Percentiles rank a stretch among this genome's conserved stretches.
Evolutionary conservation across 2,113 vertebrate species (phyloP).

Genomic region (Leptobrachium ailaonicum): DNA sequence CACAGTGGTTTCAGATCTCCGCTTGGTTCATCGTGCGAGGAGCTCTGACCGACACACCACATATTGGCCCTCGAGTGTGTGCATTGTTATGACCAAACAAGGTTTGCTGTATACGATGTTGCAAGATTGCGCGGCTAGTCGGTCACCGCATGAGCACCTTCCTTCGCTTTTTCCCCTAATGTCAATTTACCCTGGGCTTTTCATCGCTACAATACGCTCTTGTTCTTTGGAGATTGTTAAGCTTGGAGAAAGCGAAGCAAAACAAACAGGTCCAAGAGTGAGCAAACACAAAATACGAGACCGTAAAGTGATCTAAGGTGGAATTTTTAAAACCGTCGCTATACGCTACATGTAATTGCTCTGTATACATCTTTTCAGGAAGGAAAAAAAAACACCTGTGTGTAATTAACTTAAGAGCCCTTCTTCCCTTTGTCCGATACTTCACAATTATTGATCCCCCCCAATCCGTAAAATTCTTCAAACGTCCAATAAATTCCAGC

Average conservation of each 20-base stretch:
- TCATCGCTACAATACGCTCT: not conserved
- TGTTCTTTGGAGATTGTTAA: not conserved
- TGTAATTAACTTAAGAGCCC: not conserved
- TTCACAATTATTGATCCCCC: slow-evolving; percentile 7
- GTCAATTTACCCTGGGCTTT: not conserved
- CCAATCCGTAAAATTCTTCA: not conserved
- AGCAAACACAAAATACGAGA: slow-evolving; percentile 20
- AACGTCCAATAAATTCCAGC: not conserved
- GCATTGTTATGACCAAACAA: not conserved
- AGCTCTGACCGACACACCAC: too few relatives aligned
- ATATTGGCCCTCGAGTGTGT: too few relatives aligned
- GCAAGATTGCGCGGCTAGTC: not conserved
- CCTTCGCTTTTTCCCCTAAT: not conserved
- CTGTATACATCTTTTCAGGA: not conserved
- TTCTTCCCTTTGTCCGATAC: slow-evolving; percentile 7
- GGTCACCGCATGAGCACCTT: not conserved
- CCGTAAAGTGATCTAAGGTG: slow-evolving; percentile 11
- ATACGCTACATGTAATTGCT: not conserved
- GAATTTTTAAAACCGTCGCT: slow-evolving; percentile 2
- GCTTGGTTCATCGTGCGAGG: too few relatives aligned
- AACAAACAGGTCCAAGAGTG: slow-evolving; percentile 8
- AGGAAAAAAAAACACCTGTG: slow-evolving; percentile 23
- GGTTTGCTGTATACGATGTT: not conserved
- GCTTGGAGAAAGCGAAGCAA: slow-evolving; percentile 5
- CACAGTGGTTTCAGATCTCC: too few relatives aligned